Percentiles rank a stretch among this genome's conserved stretches.
Evolutionary conservation across 2,797 vertebrate genomes (phyloP).

Genomic region (Sebastes cheni): DNA sequence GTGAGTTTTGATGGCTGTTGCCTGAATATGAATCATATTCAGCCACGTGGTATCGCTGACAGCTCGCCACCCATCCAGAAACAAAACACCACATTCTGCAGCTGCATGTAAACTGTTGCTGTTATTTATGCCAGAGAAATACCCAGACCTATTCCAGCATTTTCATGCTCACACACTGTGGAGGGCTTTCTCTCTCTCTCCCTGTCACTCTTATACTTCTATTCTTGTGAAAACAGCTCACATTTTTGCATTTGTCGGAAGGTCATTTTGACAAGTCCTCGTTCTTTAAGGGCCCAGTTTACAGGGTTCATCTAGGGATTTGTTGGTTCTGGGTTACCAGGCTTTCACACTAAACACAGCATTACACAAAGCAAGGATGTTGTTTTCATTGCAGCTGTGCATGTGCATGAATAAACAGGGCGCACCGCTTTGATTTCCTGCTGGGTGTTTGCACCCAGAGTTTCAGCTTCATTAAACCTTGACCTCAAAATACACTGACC

Average conservation of each 20-base stretch:
- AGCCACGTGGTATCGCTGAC: constrained; percentile 50
- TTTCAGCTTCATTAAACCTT: constrained; percentile 4
- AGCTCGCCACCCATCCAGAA: constrained; percentile 63
- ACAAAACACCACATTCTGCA: constrained; percentile 54
- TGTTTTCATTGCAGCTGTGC: neutral
- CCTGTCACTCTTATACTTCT: neutral
- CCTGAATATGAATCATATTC: constrained; percentile 52
- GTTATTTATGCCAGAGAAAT: constrained; percentile 53
- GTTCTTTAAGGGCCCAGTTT: neutral
- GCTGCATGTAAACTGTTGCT: constrained; percentile 53
- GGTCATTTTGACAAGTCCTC: neutral
- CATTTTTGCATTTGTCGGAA: neutral
- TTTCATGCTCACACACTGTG: constrained; percentile 45
- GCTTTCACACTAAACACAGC: neutral
- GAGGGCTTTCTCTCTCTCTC: neutral
- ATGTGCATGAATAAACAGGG: neutral
- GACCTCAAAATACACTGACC: neutral
- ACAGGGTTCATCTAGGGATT: neutral
- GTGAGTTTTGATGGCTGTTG: constrained; percentile 55
- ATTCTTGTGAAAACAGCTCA: neutral
- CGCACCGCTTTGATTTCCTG: neutral
- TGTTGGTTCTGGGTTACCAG: neutral
- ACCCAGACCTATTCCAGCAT: constrained; percentile 32
- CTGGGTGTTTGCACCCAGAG: neutral
- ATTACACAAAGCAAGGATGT: neutral